Conservation (phyloP, 2,113 vertebrate species). For the Lonchura striata region DNA sequence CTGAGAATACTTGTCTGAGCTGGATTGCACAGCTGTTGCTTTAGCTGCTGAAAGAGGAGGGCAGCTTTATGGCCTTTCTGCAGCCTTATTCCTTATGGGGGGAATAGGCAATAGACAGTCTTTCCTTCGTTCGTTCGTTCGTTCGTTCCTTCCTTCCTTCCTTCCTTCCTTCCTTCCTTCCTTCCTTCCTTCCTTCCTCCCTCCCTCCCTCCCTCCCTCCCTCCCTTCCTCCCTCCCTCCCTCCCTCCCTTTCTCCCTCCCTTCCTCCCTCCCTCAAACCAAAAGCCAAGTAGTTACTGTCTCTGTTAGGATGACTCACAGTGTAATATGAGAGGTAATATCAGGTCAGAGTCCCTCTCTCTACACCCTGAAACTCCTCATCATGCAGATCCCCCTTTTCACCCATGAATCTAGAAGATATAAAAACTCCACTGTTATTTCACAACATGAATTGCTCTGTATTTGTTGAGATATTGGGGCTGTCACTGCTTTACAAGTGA, state of each 20-base stretch:
- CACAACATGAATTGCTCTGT: neutral
- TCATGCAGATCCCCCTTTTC: neutral
- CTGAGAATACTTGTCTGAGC: neutral
- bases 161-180: neutral
- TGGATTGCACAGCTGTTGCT: neutral
- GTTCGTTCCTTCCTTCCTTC: too few species aligned
- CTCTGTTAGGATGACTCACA: neutral
- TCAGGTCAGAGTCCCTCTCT: neutral
- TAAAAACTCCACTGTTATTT: neutral
- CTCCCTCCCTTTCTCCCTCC: too few species aligned
- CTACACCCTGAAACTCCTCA: neutral
- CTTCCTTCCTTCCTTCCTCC: neutral
- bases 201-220: neutral
- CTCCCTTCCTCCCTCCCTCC: neutral
- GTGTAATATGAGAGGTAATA: neutral
- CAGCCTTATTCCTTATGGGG: neutral
- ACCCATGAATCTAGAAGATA: neutral
- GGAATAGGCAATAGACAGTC: neutral
- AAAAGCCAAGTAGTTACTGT: neutral
- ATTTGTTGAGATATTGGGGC: neutral
- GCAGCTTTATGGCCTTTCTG: neutral
- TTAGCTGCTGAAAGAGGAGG: neutral
- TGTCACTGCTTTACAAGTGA: neutral
- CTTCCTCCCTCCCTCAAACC: neutral
- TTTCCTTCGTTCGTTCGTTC: too few species aligned